Percentiles rank a stretch among this genome's conserved stretches.
These are phyloP conservation scores for Drosophila quadrilineata DNA, from an alignment of 1,140 invertebrate species.

Conservation along the genomic window DNA sequence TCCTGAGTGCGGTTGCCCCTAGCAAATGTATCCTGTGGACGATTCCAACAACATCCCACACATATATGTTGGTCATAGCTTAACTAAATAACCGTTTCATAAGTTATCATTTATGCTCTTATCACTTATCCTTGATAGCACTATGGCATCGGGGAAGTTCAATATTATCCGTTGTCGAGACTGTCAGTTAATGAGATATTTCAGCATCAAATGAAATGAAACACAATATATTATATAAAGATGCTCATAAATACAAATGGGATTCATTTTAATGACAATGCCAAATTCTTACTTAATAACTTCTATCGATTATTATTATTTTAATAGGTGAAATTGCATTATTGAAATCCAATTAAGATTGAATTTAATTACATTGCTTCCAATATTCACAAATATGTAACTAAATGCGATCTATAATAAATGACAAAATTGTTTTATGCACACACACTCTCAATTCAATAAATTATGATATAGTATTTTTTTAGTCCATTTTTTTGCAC, in stretches of 20 bases:
- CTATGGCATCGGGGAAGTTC: slow-evolving; percentile 50
- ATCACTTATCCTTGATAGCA: slow-evolving; percentile 66
- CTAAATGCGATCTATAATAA: slow-evolving; percentile 49
- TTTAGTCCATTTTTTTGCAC: slow-evolving; percentile 21
- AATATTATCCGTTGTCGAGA: slow-evolving; percentile 16
- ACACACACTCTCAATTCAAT: slow-evolving; percentile 24
- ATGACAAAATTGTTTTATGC: slow-evolving; percentile 1
- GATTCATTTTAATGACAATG: not conserved
- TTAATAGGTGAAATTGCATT: slow-evolving; percentile 10
- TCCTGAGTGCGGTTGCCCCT: slow-evolving; percentile 8
- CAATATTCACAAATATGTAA: slow-evolving; percentile 52
- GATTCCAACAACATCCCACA: no score
- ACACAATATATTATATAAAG: slow-evolving; percentile 1
- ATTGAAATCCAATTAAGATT: slow-evolving; percentile 40
- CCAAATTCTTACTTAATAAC: not conserved
- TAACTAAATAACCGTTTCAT: slow-evolving; percentile 77
- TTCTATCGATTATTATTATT: not conserved
- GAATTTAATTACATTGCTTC: not conserved
- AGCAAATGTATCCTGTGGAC: slow-evolving; percentile 10
- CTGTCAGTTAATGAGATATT: slow-evolving; percentile 31
- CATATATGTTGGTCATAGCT: slow-evolving; percentile 50
- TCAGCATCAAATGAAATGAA: slow-evolving; percentile 18
- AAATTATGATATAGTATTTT: slow-evolving; percentile 29
- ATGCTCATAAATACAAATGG: slow-evolving; percentile 8
- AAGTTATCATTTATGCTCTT: slow-evolving; percentile 68